These are phyloP conservation scores for Athene cunicularia DNA, from an alignment of 2,113 vertebrate species.

Conservation along the genomic window DNA sequence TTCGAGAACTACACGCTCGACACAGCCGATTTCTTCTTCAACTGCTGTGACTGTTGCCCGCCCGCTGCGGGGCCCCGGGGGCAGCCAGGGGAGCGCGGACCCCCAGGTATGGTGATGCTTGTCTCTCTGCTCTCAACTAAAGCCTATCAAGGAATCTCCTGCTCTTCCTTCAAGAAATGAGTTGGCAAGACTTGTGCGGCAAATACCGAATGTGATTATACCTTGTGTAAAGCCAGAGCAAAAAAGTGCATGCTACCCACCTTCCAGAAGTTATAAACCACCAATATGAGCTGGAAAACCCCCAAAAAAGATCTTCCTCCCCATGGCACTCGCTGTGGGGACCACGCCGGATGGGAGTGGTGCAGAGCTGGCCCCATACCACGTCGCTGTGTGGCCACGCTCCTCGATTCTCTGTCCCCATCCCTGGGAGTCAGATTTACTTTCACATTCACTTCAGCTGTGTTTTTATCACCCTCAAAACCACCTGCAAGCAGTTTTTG, in stretches of 20 bases:
- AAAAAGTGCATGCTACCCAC: background rate
- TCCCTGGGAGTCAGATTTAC: background rate
- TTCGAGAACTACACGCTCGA: conserved; percentile 88
- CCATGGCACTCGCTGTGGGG: background rate
- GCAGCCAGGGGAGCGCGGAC: conserved; percentile 81
- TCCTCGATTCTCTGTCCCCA: background rate
- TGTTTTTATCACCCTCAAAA: background rate
- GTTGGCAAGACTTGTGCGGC: rapidly evolving
- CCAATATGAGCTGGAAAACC: background rate
- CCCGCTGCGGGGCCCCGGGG: conserved; percentile 79
- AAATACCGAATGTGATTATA: background rate
- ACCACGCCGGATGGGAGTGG: rapidly evolving
- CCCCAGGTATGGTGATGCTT: conserved; percentile 76
- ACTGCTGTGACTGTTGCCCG: conserved; percentile 93
- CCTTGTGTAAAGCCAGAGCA: background rate
- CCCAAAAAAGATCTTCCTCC: background rate
- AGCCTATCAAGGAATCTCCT: rapidly evolving
- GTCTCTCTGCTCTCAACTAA: background rate
- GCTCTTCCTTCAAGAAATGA: background rate
- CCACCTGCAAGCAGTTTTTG: background rate
- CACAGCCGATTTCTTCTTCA: conserved; percentile 88
- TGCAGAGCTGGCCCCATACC: background rate
- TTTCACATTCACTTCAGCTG: background rate
- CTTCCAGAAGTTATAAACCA: background rate
- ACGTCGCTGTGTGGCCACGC: rapidly evolving